Evolutionary conservation across 2,113 vertebrate species (phyloP).

Genomic region (Eleginops maclovinus): DNA sequence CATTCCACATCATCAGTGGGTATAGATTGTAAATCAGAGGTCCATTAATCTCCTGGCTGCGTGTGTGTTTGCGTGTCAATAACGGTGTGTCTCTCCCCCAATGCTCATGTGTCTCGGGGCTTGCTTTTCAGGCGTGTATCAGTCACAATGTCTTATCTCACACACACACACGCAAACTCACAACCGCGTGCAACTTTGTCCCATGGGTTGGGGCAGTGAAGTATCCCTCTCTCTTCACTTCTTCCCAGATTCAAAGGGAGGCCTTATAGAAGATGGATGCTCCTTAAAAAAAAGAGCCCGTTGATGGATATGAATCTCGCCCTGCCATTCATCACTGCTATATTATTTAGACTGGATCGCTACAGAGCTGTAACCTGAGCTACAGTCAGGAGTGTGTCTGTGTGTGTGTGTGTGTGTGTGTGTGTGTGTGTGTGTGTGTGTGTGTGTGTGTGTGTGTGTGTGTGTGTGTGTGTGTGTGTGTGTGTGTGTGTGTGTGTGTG

Average conservation of each 20-base stretch:
- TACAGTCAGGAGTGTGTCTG: slow-evolving; percentile 64
- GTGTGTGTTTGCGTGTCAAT: slow-evolving; percentile 58
- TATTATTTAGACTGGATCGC: slow-evolving; percentile 99
- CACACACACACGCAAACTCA: slow-evolving; percentile 33
- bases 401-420: slow-evolving; percentile 38
- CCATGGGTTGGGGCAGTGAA: slow-evolving; percentile 88
- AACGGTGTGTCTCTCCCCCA: slow-evolving; percentile 42
- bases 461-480: slow-evolving; percentile 38
- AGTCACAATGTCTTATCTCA: slow-evolving; percentile 81
- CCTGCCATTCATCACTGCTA: slow-evolving; percentile 98
- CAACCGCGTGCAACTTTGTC: slow-evolving; percentile 59
- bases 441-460: slow-evolving; percentile 19
- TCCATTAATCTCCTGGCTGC: slow-evolving; percentile 48
- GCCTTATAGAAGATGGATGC: slow-evolving; percentile 98
- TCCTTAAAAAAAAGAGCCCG: slow-evolving; percentile 91
- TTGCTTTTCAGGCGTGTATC: slow-evolving; percentile 83
- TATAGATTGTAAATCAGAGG: slow-evolving; percentile 53
- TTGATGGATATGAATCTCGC: slow-evolving; percentile 97
- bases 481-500: slow-evolving; percentile 22
- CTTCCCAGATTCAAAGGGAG: slow-evolving; percentile 91
- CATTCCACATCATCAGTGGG: slow-evolving; percentile 51
- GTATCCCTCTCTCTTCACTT: slow-evolving; percentile 87
- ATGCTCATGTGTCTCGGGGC: slow-evolving; percentile 67
- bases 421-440: slow-evolving; percentile 20
- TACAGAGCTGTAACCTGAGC: slow-evolving; percentile 98